Evolutionary conservation across 2,888 invertebrate species (phyloP).

Genomic region (Zaprionus bogoriensis): DNA sequence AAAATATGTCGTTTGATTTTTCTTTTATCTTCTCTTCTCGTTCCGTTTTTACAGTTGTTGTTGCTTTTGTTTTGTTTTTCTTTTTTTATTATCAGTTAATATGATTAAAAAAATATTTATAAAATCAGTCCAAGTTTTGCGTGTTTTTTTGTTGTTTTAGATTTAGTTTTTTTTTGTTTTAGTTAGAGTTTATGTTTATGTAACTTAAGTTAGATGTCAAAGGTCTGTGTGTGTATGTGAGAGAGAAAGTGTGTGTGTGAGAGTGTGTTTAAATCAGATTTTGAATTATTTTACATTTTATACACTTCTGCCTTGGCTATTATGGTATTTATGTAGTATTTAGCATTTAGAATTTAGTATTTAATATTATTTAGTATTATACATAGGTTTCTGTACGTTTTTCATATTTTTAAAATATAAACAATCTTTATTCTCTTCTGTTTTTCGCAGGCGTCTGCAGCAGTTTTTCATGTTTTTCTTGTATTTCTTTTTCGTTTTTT

Average conservation of each 20-base stretch:
- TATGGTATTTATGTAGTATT: neutral
- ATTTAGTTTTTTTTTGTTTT: constrained; percentile 39
- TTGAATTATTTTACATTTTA: constrained; percentile 50
- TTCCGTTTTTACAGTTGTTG: constrained; percentile 32
- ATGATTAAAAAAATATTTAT: constrained; percentile 73
- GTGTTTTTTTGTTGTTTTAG: constrained; percentile 39
- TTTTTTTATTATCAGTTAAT: constrained; percentile 51
- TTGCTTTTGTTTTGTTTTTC: constrained; percentile 40
- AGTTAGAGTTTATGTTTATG: constrained; percentile 40
- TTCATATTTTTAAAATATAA: constrained; percentile 79
- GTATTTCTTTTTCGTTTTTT: no score
- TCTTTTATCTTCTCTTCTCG: constrained; percentile 29
- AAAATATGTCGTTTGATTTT: constrained; percentile 48
- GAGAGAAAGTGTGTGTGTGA: neutral
- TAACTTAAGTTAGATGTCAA: constrained; percentile 49
- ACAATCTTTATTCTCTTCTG: constrained; percentile 81
- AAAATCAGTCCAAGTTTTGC: constrained; percentile 80
- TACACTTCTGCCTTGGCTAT: constrained; percentile 38
- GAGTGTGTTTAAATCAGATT: constrained; percentile 40
- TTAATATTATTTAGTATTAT: constrained; percentile 34
- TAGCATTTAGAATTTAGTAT: constrained; percentile 16
- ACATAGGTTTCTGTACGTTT: constrained; percentile 35
- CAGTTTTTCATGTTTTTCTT: constrained; percentile 30
- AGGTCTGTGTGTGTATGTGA: neutral
- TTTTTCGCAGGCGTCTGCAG: constrained; percentile 47